Evolutionary conservation across 1,140 invertebrate species (phyloP).

Genomic region (Bemisia tabaci): DNA sequence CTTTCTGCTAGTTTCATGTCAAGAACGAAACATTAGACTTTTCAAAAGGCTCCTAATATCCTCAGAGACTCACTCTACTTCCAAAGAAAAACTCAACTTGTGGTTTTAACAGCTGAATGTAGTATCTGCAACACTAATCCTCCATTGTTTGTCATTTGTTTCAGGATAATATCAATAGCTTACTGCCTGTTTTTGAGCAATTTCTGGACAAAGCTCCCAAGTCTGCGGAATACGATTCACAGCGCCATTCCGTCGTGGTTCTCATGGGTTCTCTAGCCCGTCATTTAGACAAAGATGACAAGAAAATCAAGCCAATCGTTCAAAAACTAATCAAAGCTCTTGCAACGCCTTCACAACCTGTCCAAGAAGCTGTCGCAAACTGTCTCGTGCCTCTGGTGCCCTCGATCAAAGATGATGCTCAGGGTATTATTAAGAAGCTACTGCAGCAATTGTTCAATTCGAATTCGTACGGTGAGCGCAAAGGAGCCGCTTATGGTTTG

Average conservation of each 20-base stretch:
- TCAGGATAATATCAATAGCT: slow-evolving; percentile 47
- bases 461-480: slow-evolving; percentile 92
- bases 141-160: too few species aligned
- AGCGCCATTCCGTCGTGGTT: slow-evolving; percentile 90
- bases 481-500: slow-evolving; percentile 79
- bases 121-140: too few species aligned
- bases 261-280: slow-evolving; percentile 91
- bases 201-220: slow-evolving; percentile 80
- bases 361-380: slow-evolving; percentile 95
- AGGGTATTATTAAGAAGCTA: slow-evolving; percentile 73
- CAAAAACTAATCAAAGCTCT: slow-evolving; percentile 77
- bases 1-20: too few species aligned
- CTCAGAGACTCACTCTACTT: too few species aligned
- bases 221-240: slow-evolving; percentile 78
- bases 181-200: slow-evolving; percentile 79
- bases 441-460: slow-evolving; percentile 79
- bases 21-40: too few species aligned
- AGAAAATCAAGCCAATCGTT: slow-evolving; percentile 81
- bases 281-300: slow-evolving; percentile 84
- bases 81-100: too few species aligned
- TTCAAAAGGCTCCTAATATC: too few species aligned
- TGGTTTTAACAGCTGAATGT: too few species aligned
- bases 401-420: slow-evolving; percentile 79
- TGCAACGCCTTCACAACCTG: slow-evolving; percentile 90
- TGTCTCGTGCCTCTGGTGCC: slow-evolving; percentile 88